Base-by-base conservation (phyloP, 1,140 invertebrate species). In the Zaprionus camerounensis region DNA sequence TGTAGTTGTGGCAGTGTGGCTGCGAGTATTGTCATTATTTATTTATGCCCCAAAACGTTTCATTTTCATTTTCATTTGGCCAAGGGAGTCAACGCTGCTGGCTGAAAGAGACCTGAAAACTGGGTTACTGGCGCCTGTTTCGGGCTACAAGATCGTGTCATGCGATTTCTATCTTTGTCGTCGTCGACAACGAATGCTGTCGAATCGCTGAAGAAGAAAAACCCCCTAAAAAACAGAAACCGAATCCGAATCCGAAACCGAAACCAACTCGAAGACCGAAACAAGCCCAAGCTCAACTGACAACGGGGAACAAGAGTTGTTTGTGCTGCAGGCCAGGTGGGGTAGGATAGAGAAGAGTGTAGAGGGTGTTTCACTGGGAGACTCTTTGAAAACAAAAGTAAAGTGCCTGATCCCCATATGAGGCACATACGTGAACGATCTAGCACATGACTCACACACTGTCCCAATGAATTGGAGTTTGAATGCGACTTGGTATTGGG, bases 111-210 rank as follows among this genome's bases (percentile, higher is more conserved):
- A 88, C 84, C 71, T 81, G 78, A 88, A 88, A 90, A 90, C 85
- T 90, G 86, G 85, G 85, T 90, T 90, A 90, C 85, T 90, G 85
- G 85, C 85, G 85, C 85, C 85, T 90, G 85, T 90, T 90, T 90
- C 81, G 84, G 85, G 85, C 85, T 90, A 90, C 85, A 90, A 90
- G 85, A 90, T 90, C 85, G 85, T 90, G 85, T 90, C 85, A 90
- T 90, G 76, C 82, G 85, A 90, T 90, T 90, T 90, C 85, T 90
- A 90, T 90, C 85, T 90, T 78, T 90, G 85, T 90, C 81, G 72
- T 76, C 80, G 59, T 59, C 68, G 59, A 70, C 72, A 65, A 46
- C 69, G 61, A 73, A 75, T 62, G 72, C 66, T 76, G 68, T 76
- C 73, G 59, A 76, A 74, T 71, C 53, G 70, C 72, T 80, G 82